Evolutionary conservation across 2,888 invertebrate species (phyloP).

Genomic region (Mactromeris polynyma): DNA sequence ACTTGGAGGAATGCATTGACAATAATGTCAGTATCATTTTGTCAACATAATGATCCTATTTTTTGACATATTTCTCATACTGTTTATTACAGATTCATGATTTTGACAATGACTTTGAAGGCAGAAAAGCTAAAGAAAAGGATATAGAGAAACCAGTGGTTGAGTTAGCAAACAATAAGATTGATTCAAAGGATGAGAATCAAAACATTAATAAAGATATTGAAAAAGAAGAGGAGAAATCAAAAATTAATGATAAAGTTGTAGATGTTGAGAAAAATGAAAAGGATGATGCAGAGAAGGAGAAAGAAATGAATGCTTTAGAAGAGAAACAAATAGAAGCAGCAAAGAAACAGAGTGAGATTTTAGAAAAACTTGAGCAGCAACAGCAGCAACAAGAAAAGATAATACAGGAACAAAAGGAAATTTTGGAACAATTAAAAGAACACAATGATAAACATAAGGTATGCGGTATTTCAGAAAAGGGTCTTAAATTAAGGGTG

Average conservation of each 20-base stretch:
- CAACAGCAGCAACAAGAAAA: constrained; percentile 82
- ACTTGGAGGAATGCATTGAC: too few relatives aligned
- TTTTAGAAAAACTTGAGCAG: constrained; percentile 78
- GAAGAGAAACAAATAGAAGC: constrained; percentile 70
- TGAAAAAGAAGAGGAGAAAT: neutral
- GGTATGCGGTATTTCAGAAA: too few relatives aligned
- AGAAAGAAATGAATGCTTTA: constrained; percentile 58
- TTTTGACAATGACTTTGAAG: neutral
- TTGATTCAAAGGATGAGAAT: neutral
- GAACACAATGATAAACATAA: constrained; percentile 80
- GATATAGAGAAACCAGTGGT: constrained; percentile 2
- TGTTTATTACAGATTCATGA: neutral
- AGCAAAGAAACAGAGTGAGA: constrained; percentile 63
- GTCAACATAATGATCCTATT: too few relatives aligned
- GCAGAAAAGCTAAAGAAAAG: constrained; percentile 31
- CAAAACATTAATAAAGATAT: constrained; percentile 20
- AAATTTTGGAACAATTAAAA: constrained; percentile 84
- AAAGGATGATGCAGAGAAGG: constrained; percentile 41
- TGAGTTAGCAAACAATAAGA: constrained; percentile 29
- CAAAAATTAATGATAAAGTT: neutral
- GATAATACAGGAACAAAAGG: constrained; percentile 83
- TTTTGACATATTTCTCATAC: neutral
- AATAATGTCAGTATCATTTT: too few relatives aligned
- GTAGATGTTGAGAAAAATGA: constrained; percentile 23
- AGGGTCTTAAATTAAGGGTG: too few relatives aligned